These are phyloP conservation scores for Tachystola acroxantha DNA, from an alignment of 2,888 invertebrate species.

Conservation along the genomic window DNA sequence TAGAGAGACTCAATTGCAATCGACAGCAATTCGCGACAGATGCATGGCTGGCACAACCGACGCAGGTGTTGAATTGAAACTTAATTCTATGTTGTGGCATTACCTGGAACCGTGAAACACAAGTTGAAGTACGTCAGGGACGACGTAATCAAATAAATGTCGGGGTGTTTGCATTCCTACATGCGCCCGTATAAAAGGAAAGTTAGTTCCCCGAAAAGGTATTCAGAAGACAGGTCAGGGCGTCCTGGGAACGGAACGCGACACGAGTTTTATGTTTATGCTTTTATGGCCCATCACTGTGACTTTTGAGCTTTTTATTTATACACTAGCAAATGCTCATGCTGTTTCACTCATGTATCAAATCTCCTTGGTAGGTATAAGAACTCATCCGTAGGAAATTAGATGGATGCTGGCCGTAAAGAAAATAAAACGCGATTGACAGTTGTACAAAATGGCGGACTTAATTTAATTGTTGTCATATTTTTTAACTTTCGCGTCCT, in stretches of 20 bases:
- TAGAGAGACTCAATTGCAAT: too few species aligned
- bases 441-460: too few species aligned
- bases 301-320: conserved; percentile 35
- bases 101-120: conserved; percentile 9
- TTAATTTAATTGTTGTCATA: too few species aligned
- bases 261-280: conserved; percentile 50
- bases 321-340: too few species aligned
- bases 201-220: conserved; percentile 41
- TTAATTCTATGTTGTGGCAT: conserved; percentile 8
- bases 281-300: conserved; percentile 40
- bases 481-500: too few species aligned
- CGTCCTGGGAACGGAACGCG: conserved; percentile 15
- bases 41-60: not conserved
- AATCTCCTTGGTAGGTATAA: too few species aligned
- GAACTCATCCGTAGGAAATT: too few species aligned
- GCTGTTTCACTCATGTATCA: too few species aligned
- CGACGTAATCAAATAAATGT: conserved; percentile 36
- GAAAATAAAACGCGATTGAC: too few species aligned
- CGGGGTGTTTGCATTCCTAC: conserved; percentile 33
- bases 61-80: not conserved
- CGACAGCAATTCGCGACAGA: not conserved
- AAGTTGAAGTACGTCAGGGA: conserved; percentile 14
- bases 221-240: conserved; percentile 19
- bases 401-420: too few species aligned
- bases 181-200: conserved; percentile 38